phyloP scores from a whole-genome alignment of 2,888 invertebrate species.

The Gonocerus acuteangulatus region DNA sequence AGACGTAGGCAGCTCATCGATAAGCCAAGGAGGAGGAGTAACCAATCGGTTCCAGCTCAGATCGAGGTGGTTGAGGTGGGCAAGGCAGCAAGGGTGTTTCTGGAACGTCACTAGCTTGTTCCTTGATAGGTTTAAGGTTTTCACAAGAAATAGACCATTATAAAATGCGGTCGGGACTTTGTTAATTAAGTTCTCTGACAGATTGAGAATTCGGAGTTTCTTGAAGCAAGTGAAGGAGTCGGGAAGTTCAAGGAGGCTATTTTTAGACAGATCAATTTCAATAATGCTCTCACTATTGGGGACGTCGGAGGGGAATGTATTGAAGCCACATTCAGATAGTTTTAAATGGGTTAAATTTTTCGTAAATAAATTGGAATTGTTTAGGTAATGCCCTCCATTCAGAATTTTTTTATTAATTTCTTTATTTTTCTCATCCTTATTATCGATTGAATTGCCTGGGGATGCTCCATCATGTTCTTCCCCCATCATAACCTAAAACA shows the following conservation, averaged over 20 bases:
- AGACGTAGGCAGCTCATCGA: neutral
- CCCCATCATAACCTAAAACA: conserved; percentile 12
- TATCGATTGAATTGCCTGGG: neutral
- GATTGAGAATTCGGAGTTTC: neutral
- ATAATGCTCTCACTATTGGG: neutral
- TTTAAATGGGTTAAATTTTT: neutral
- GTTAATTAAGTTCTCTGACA: neutral
- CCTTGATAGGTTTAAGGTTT: neutral
- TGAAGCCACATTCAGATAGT: neutral
- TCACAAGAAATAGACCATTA: neutral
- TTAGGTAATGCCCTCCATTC: neutral
- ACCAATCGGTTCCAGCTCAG: neutral
- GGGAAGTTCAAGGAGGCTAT: conserved; percentile 2
- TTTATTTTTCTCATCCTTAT: neutral
- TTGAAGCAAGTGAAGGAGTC: neutral
- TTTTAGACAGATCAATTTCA: conserved; percentile 6
- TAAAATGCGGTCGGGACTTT: neutral
- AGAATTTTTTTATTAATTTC: neutral
- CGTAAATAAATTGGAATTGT: neutral
- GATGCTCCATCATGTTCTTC: neutral
- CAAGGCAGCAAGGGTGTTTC: neutral
- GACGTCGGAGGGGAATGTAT: neutral
- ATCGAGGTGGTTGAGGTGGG: conserved; percentile 7
- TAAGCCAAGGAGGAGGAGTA: neutral
- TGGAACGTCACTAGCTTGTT: neutral